Conservation (phyloP, 2,113 vertebrate genomes). For the Corvus cornix region DNA sequence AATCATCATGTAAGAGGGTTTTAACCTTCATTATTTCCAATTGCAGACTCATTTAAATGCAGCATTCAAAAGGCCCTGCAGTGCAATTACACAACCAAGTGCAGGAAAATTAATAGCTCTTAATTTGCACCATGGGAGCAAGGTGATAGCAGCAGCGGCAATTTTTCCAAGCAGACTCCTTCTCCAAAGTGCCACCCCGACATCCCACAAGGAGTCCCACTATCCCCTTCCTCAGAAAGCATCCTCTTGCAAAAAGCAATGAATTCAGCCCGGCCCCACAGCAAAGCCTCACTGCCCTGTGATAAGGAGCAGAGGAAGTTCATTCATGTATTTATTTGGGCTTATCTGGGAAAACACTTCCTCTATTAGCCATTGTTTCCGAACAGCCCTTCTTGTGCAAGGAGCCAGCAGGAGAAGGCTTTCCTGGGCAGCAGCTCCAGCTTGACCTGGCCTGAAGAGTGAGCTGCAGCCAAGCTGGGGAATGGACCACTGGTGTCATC, state of each 20-base stretch:
- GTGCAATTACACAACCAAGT: constrained; percentile 20
- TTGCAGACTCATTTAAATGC: constrained; percentile 49
- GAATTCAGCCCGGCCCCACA: rapidly evolving
- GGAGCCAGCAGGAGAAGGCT: not conserved
- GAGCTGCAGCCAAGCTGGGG: not conserved
- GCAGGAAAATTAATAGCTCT: not conserved
- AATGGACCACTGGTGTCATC: not conserved
- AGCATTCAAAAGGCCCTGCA: constrained; percentile 3
- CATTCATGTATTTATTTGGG: not conserved
- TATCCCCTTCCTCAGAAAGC: not conserved
- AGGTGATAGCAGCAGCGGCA: not conserved
- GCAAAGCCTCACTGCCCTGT: not conserved
- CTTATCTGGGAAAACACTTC: not conserved
- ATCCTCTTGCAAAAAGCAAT: not conserved
- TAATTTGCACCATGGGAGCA: not conserved
- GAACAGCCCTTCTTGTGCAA: not conserved
- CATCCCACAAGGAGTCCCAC: not conserved
- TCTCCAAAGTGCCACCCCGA: not conserved
- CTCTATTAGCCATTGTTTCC: not conserved
- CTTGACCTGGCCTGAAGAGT: not conserved
- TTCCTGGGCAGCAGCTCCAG: not conserved
- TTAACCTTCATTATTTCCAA: constrained; percentile 51
- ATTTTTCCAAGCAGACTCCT: not conserved
- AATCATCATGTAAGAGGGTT: constrained; percentile 7
- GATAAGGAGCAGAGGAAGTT: not conserved